phyloP scores from a whole-genome alignment of 2,888 invertebrate species.

The Epinotia ramella region DNA sequence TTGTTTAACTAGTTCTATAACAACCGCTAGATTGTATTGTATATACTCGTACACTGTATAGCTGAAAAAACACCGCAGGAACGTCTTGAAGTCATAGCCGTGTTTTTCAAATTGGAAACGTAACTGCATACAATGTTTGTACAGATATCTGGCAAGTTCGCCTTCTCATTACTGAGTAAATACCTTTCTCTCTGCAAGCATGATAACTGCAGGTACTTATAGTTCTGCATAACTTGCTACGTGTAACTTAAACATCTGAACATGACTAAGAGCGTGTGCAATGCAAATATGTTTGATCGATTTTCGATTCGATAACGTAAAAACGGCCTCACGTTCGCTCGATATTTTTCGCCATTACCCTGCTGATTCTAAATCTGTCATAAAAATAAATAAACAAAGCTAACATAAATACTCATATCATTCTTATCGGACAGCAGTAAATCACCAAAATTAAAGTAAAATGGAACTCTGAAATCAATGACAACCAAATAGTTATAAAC shows the following conservation, averaged over 20 bases:
- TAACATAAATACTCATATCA: neutral
- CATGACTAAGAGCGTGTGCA: too few species aligned
- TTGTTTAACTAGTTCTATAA: too few species aligned
- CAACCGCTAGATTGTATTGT: too few species aligned
- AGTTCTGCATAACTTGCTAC: neutral
- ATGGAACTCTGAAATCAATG: neutral
- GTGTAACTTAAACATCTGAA: neutral
- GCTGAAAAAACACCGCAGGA: neutral
- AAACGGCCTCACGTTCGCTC: too few species aligned
- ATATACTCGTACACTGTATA: too few species aligned
- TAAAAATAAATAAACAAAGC: too few species aligned
- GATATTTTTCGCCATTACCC: too few species aligned
- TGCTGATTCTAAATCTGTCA: too few species aligned
- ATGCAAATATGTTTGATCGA: too few species aligned
- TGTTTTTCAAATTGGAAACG: constrained; percentile 23
- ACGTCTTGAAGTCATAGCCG: constrained; percentile 3
- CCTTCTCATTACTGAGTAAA: constrained; percentile 41
- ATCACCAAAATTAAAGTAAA: neutral
- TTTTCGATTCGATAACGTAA: too few species aligned
- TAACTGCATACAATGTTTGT: constrained; percentile 36
- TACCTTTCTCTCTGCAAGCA: constrained; percentile 39
- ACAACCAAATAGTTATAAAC: neutral
- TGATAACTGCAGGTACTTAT: neutral
- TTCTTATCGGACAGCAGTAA: neutral
- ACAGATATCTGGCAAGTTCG: constrained; percentile 33